Evolutionary conservation across 1,140 invertebrate species (phyloP), one percentile per base, ranked within the genome.

Genomic region (Drosophila tropicalis): DNA sequence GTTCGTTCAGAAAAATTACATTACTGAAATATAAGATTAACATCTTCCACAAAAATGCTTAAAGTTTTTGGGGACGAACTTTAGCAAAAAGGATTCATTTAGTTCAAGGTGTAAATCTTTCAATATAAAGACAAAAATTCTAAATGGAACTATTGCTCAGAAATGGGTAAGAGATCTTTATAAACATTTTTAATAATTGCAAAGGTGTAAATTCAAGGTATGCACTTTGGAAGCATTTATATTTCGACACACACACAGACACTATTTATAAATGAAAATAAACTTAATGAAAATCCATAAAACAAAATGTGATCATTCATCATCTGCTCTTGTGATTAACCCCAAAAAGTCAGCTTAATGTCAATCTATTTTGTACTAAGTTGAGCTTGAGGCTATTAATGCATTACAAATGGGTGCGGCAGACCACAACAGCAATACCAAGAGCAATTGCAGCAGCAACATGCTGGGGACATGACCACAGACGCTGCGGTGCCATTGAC

Each of bases 371-470:
- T 68, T 75, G 51, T 70, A 62, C 40, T 62, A 62, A 56, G 67
- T 66, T 67, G 62, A 60, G 44, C 67, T 79, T 56, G 62, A 3
- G 51, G 67, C 82, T 79, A 87, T 86, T 86, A 86, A 87, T 87
- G 83, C 83, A 79, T 86, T 83, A 86, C 83, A 86, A 86, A 86
- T 86, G 87, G 83, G 79, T 86, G 76, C 72, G 82, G 83, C 82
- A 86, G 77, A 85, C 73, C 69, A 74, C 82, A 70, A 56, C 82
- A 81, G 51, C 76, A 76, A 32, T 17, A 39, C 29, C 39, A 64
- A 44, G 39, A 70, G 62, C 44, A 51, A 12, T 5, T 12, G 44
- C 17, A 51, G 19, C 44, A 51, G 62, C 67, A 74, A 7, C 39
- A 63, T 7, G 73, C 67, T 71, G 51, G 81, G 58, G 68, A 71